phyloP scores from a whole-genome alignment of 2,888 invertebrate species.

The Tyria jacobaeae region DNA sequence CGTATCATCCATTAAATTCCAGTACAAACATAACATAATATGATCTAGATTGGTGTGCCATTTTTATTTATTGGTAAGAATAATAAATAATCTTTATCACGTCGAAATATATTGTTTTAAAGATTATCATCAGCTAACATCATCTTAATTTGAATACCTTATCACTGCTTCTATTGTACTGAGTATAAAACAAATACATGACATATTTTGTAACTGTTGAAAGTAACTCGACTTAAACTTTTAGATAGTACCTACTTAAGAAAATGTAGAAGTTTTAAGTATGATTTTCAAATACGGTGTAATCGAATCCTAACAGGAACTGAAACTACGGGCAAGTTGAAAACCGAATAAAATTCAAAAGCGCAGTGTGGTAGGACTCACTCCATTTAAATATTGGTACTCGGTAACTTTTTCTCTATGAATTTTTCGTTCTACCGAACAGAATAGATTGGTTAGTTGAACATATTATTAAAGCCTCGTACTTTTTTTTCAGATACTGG shows the following conservation, averaged over 20 bases:
- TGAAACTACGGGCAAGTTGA: slow-evolving; percentile 36
- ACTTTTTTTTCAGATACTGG: slow-evolving; percentile 15
- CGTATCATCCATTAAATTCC: no score
- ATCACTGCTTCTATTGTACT: no score
- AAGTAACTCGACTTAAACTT: no score
- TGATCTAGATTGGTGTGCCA: no score
- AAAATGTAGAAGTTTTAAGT: background rate
- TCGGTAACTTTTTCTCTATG: slow-evolving; percentile 53
- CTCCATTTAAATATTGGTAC: slow-evolving; percentile 64
- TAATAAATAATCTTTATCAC: no score
- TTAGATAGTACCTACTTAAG: background rate
- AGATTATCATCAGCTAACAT: no score
- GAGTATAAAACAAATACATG: no score
- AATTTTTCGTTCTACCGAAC: slow-evolving; percentile 36
- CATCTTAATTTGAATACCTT: no score
- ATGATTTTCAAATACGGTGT: slow-evolving; percentile 8
- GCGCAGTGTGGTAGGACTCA: slow-evolving; percentile 60
- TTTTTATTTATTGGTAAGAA: no score
- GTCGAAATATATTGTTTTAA: no score
- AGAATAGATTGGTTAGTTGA: slow-evolving; percentile 26
- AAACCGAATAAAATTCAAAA: slow-evolving; percentile 66
- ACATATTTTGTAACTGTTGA: no score
- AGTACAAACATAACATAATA: no score
- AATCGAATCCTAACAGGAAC: slow-evolving; percentile 35
- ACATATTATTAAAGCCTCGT: slow-evolving; percentile 28